Evolutionary conservation across 2,888 invertebrate genomes (phyloP), one percentile per base, ranked within the genome.

Genomic region (Parnassius mnemosyne): DNA sequence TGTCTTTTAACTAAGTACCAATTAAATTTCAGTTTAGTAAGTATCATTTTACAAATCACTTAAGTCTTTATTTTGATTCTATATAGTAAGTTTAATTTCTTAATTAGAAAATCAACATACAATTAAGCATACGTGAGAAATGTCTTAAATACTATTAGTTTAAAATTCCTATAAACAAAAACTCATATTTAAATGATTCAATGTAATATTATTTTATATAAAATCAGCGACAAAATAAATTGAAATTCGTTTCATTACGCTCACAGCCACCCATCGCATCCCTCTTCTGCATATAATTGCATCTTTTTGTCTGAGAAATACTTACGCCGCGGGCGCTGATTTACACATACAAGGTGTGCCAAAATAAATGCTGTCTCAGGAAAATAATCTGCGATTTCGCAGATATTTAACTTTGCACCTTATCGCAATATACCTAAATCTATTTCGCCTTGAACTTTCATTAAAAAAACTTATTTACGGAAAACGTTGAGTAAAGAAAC

Each of bases 271-370:
- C 73, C 73, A 68, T 42, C 71, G 71, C 77, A 42, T 54, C 72
- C 68, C 65, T 63, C 78, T 85, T 49, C 84, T 89, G 87, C 88
- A 87, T 87, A 87, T 89, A 89, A 89, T 89, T 90, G 90, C 89
- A 89, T 89, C 85, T 89, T 86, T 86, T 90, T 87, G 83, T 83
- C 80, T 87, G 83, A 87, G 87, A 88, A 90, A 86, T 85, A 79
- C 76, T 71, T 81, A 63, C 77, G 87, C 91, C 86, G 77, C 80
- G 71, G 80, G 89, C 90, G 79, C 87, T 92, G 92, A 91, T 92
- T 92, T 92, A 92, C 91, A 91, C 87, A 85, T 89, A 85, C 91
- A 88, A 89, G 90, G 90, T 90, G 91, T 89, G 88, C 89, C 89
- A 87, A 89, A 91, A 92, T 92, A 89, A 63, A 89, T 76, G 84